These are phyloP conservation scores for Epizoanthus ramosus DNA, from an alignment of 92 coral and sea anemone genomes.

Conservation along the genomic window DNA sequence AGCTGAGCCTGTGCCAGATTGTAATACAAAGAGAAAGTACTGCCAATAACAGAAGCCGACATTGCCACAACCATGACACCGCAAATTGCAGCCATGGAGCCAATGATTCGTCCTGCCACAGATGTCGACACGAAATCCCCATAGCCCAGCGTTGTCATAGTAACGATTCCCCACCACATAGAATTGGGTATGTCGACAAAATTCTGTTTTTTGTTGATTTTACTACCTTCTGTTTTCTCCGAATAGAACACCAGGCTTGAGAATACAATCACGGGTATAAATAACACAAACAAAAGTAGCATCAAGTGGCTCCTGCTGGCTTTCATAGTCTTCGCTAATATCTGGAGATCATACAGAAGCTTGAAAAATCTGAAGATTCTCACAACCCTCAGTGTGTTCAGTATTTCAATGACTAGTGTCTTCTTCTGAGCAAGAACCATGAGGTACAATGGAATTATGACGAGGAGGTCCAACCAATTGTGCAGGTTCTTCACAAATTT, in stretches of 20 bases:
- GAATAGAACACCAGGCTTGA: conserved; percentile 84
- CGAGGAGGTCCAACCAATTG: conserved; percentile 94
- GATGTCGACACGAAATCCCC: conserved; percentile 94
- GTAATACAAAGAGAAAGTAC: conserved; percentile 95
- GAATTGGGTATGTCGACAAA: conserved; percentile 91
- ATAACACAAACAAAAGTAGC: conserved; percentile 76
- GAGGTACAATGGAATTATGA: conserved; percentile 87
- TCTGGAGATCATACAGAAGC: conserved; percentile 92
- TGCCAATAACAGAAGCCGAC: conserved; percentile 95
- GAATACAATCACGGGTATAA: conserved; percentile 92
- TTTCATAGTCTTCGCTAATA: conserved; percentile 89
- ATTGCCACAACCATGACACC: conserved; percentile 94
- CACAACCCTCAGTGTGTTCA: conserved; percentile 82
- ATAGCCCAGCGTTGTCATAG: conserved; percentile 97
- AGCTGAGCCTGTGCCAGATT: conserved; percentile 97
- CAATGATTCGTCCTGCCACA: conserved; percentile 83
- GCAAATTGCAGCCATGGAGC: conserved; percentile 93
- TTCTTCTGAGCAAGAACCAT: conserved; percentile 64
- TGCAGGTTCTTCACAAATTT: conserved; percentile 73
- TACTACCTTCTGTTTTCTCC: conserved; percentile 64
- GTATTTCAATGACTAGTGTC: conserved; percentile 68
- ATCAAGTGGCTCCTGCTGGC: conserved; percentile 91
- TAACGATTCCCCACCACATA: conserved; percentile 97
- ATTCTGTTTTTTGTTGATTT: conserved; percentile 34
- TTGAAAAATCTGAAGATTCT: conserved; percentile 94